Conservation (phyloP, 2,888 invertebrate genomes). For the Tubiluchus corallicola region DNA sequence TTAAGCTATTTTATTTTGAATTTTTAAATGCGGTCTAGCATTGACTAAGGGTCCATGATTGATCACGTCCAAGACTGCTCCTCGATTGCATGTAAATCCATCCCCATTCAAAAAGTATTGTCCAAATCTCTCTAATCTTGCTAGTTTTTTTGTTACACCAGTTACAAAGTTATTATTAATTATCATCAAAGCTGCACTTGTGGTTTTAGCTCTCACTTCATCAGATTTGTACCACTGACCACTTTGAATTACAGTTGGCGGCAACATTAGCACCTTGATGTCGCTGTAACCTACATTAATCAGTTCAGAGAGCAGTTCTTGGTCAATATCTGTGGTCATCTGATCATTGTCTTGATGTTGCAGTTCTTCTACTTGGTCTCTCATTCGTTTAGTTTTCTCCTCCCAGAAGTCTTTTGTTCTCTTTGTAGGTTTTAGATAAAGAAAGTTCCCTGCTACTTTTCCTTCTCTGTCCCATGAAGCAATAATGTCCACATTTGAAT, state of each 20-base stretch:
- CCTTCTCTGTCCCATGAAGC: not conserved
- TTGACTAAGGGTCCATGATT: too few relatives aligned
- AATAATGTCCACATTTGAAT: not conserved
- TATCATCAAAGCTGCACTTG: not conserved
- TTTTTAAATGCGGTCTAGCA: too few relatives aligned
- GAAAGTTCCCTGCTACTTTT: not conserved
- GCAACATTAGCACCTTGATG: not conserved
- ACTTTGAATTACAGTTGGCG: not conserved
- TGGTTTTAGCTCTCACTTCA: not conserved
- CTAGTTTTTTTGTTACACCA: not conserved
- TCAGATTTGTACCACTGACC: not conserved
- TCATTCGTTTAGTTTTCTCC: not conserved
- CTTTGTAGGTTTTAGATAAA: not conserved
- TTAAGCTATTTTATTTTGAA: too few relatives aligned
- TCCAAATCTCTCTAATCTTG: not conserved
- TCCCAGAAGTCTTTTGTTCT: not conserved
- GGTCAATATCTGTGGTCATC: not conserved
- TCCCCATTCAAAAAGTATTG: not conserved
- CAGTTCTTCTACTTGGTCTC: not conserved
- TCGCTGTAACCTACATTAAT: not conserved
- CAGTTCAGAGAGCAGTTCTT: not conserved
- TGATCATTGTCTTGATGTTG: not conserved
- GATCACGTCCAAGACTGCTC: too few relatives aligned
- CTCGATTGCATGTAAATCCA: not conserved
- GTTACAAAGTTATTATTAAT: not conserved